A percentile compares a stretch with the other conserved stretches of the same genome.
Evolutionary conservation across 2,797 vertebrate genomes (phyloP).

Genomic region (Oreortyx pictus): DNA sequence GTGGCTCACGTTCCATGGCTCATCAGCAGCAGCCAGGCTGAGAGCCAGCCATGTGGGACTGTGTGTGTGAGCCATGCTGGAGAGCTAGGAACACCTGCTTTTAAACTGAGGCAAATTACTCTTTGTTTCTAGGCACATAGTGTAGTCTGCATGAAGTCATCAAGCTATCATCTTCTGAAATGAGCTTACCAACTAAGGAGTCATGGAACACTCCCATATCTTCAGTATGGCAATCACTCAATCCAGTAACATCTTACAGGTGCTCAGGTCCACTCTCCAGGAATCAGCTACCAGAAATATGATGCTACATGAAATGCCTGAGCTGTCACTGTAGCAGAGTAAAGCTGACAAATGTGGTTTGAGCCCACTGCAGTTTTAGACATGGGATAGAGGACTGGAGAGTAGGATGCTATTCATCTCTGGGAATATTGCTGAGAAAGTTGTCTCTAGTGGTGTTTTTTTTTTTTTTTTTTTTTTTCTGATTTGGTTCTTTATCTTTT

Average conservation of each 20-base stretch:
- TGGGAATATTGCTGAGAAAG: neutral
- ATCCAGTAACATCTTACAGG: neutral
- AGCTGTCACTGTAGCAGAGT: slow-evolving; percentile 7
- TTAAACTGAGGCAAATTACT: neutral
- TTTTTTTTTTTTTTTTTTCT: neutral
- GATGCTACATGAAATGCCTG: neutral
- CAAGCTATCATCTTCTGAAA: neutral
- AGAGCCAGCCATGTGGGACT: fast-evolving
- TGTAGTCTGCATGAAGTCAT: neutral
- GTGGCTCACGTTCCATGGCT: fast-evolving
- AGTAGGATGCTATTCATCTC: neutral
- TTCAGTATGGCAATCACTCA: neutral
- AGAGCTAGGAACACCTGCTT: neutral
- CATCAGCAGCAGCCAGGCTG: neutral
- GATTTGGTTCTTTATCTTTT: neutral
- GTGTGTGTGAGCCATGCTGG: neutral
- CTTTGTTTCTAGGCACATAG: neutral
- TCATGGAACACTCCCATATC: neutral
- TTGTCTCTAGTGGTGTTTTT: neutral
- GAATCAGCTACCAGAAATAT: neutral
- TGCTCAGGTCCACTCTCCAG: neutral
- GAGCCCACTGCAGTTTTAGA: neutral
- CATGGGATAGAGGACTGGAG: neutral
- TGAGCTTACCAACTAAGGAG: neutral
- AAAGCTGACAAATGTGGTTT: slow-evolving; percentile 13